Conservation (phyloP, 2,797 vertebrate genomes). For the Malacoctenus gilli region DNA sequence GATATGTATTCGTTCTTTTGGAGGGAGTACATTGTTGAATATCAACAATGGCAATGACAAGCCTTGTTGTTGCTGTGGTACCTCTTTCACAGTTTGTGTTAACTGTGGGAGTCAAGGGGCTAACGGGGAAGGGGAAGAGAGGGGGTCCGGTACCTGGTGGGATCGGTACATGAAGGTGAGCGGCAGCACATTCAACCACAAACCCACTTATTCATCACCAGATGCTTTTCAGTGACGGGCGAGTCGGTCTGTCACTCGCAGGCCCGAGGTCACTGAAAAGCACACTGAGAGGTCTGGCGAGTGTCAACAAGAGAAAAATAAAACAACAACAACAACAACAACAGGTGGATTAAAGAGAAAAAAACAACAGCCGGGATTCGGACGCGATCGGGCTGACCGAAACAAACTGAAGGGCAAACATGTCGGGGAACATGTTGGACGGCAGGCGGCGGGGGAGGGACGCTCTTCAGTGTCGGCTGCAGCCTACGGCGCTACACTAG, state of each 20-base stretch:
- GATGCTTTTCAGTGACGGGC: conserved; percentile 70
- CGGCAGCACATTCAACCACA: conserved; percentile 77
- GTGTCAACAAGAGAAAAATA: conserved; percentile 13
- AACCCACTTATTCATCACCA: conserved; percentile 58
- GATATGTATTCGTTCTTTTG: conserved; percentile 28
- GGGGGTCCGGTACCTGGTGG: conserved; percentile 81
- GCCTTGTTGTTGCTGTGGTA: conserved; percentile 84
- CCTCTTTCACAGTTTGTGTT: conserved; percentile 92
- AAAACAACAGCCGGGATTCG: conserved; percentile 39
- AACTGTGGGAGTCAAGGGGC: conserved; percentile 88
- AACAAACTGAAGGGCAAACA: conserved; percentile 72
- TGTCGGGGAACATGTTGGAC: conserved; percentile 64
- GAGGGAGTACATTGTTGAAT: conserved; percentile 90
- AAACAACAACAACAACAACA: background rate
- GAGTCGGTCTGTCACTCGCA: background rate
- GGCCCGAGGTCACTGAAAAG: conserved; percentile 61
- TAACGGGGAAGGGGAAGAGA: conserved; percentile 90
- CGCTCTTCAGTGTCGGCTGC: conserved; percentile 64
- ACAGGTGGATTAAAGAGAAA: background rate
- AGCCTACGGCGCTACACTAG: conserved; percentile 65
- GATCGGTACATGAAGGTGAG: conserved; percentile 83
- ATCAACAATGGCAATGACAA: conserved; percentile 87
- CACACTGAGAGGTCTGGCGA: conserved; percentile 48
- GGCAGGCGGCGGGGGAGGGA: conserved; percentile 49
- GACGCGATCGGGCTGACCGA: conserved; percentile 18